A percentile compares a stretch with the other conserved stretches of the same genome.
phyloP scores from a whole-genome alignment of 2,113 vertebrate species.

The Pseudorhombus dupliciocellatus region DNA sequence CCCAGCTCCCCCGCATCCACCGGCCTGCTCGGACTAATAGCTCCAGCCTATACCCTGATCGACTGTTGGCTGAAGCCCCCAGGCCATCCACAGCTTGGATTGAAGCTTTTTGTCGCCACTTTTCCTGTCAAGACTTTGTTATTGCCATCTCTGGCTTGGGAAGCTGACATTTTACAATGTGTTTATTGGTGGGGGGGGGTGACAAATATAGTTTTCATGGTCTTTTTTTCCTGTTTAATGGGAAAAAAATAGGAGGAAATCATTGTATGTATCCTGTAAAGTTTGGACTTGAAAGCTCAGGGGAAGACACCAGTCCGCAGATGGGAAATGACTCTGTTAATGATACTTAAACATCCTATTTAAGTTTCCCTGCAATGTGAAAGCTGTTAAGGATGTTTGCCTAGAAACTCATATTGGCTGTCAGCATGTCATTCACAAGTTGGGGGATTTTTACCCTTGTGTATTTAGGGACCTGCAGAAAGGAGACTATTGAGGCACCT shows the following conservation, averaged over 20 bases:
- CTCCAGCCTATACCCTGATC: conserved; percentile 27
- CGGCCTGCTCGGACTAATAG: conserved; percentile 37
- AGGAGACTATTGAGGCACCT: conserved; percentile 44
- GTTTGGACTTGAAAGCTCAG: conserved; percentile 38
- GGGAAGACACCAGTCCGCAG: conserved; percentile 25
- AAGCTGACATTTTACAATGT: conserved; percentile 60
- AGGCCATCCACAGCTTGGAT: conserved; percentile 35
- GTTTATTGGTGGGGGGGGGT: conserved; percentile 42
- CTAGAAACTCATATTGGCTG: conserved; percentile 20
- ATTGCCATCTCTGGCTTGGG: conserved; percentile 48
- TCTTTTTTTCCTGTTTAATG: conserved; percentile 40
- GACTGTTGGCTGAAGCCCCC: conserved; percentile 24
- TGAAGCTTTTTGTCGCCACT: conserved; percentile 53
- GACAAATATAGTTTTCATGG: conserved; percentile 55
- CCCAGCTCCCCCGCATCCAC: conserved; percentile 17
- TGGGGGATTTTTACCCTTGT: conserved; percentile 8
- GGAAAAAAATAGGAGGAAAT: conserved; percentile 54
- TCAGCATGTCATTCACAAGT: conserved; percentile 11
- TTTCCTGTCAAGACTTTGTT: conserved; percentile 65
- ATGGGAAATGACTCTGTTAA: conserved; percentile 44
- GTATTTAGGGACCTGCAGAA: conserved; percentile 32
- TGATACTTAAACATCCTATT: conserved; percentile 55
- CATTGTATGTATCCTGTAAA: conserved; percentile 52
- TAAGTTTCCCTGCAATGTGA: conserved; percentile 51
- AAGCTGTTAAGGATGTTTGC: conserved; percentile 49